Evolutionary conservation across 2,797 vertebrate genomes (phyloP).

Genomic region (Myotis findleyi): DNA sequence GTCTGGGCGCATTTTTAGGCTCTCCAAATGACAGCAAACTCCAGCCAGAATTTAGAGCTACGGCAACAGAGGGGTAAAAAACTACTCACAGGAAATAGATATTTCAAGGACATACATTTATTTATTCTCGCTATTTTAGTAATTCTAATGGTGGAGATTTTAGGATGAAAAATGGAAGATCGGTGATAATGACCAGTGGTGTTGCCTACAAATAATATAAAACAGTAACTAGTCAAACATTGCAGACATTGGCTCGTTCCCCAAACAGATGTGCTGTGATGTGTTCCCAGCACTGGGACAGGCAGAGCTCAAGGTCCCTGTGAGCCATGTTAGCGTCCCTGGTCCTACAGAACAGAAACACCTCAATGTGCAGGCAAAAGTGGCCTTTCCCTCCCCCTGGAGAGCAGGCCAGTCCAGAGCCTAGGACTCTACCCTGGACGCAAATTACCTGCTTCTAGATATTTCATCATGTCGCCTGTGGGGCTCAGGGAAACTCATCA

Average conservation of each 20-base stretch:
- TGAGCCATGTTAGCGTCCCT: neutral
- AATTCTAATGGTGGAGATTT: neutral
- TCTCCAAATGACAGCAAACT: neutral
- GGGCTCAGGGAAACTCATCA: neutral
- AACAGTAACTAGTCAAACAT: neutral
- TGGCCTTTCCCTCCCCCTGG: neutral
- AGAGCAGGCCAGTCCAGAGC: neutral
- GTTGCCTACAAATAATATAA: neutral
- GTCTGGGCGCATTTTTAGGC: neutral
- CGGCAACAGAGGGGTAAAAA: neutral
- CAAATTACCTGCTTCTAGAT: neutral
- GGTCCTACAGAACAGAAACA: neutral
- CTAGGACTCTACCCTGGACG: neutral
- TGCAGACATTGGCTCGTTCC: neutral
- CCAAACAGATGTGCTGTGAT: no score
- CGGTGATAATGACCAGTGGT: neutral
- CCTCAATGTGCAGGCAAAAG: neutral
- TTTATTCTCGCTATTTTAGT: neutral
- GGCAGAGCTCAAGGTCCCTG: neutral
- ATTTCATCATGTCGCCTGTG: neutral
- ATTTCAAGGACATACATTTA: neutral
- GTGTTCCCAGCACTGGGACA: neutral
- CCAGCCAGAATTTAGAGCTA: neutral
- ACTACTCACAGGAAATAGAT: neutral
- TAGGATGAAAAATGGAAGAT: neutral